A percentile compares a stretch with the other conserved stretches of the same genome.
Evolutionary conservation across 2,113 vertebrate species (phyloP).

Genomic region (Todiramphus chloris): DNA sequence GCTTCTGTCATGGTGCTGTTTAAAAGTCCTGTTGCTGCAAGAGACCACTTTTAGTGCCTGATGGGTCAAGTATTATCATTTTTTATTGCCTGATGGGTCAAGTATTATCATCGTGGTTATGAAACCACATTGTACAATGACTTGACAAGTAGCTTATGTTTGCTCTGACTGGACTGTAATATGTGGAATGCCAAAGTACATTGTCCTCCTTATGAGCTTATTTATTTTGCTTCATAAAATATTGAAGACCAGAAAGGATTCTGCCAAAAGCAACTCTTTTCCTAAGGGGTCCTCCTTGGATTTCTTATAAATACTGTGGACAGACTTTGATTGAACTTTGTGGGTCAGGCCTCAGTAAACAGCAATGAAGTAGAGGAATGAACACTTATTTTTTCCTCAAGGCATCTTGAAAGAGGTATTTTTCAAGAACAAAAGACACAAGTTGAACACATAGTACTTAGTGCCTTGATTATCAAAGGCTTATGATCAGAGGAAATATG

Average conservation of each 20-base stretch:
- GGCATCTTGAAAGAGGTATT: background rate
- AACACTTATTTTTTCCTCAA: background rate
- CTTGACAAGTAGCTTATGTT: background rate
- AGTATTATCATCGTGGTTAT: background rate
- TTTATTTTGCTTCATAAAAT: constrained; percentile 17
- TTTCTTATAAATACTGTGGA: background rate
- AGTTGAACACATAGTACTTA: background rate
- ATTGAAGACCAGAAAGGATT: background rate
- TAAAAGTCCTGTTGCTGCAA: background rate
- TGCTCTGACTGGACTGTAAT: background rate
- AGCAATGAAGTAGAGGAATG: background rate
- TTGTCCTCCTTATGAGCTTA: background rate
- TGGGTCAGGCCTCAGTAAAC: background rate
- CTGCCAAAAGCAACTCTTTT: background rate
- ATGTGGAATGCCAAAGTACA: background rate
- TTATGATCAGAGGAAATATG: background rate
- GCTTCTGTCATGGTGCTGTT: background rate
- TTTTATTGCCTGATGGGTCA: background rate
- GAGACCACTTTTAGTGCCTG: background rate
- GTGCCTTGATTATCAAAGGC: background rate
- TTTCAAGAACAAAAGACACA: background rate
- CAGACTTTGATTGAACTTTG: background rate
- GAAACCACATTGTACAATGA: background rate
- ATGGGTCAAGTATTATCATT: background rate
- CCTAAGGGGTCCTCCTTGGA: background rate